Conservation (phyloP, 2,113 vertebrate genomes). For the Nothoprocta pentlandii region DNA sequence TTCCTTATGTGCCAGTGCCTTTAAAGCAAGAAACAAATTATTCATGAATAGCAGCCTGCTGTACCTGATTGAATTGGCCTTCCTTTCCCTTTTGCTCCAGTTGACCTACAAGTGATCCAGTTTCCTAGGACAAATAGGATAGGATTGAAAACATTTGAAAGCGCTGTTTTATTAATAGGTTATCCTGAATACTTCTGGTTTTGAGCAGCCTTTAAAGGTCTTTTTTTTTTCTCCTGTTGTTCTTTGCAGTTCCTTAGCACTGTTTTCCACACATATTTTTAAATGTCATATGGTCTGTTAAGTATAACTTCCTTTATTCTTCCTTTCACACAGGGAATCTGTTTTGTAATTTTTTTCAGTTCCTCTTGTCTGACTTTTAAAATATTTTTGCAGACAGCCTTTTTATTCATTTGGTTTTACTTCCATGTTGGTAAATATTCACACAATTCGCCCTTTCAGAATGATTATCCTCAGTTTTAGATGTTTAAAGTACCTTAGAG, state of each 20-base stretch:
- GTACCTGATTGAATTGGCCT: neutral
- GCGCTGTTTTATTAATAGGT: neutral
- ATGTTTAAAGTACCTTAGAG: neutral
- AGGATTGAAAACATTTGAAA: neutral
- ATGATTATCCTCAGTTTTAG: neutral
- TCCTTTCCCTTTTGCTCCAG: neutral
- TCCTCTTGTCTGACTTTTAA: neutral
- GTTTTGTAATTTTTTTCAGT: neutral
- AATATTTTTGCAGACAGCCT: neutral
- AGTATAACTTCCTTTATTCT: neutral
- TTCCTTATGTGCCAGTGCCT: too few relatives aligned
- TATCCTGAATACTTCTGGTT: neutral
- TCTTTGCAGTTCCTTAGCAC: neutral
- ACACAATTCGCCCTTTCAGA: neutral
- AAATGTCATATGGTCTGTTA: neutral
- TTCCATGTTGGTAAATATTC: neutral
- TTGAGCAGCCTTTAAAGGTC: neutral
- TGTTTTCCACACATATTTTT: neutral
- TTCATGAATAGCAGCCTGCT: neutral
- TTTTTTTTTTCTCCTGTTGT: neutral
- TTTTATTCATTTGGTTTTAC: neutral
- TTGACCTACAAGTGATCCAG: neutral
- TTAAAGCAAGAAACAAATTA: neutral
- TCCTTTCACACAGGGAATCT: neutral
- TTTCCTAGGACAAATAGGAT: neutral